A percentile compares a stretch with the other conserved stretches of the same genome.
phyloP scores from a whole-genome alignment of 2,113 vertebrate genomes.

The Puffinus mauretanicus region DNA sequence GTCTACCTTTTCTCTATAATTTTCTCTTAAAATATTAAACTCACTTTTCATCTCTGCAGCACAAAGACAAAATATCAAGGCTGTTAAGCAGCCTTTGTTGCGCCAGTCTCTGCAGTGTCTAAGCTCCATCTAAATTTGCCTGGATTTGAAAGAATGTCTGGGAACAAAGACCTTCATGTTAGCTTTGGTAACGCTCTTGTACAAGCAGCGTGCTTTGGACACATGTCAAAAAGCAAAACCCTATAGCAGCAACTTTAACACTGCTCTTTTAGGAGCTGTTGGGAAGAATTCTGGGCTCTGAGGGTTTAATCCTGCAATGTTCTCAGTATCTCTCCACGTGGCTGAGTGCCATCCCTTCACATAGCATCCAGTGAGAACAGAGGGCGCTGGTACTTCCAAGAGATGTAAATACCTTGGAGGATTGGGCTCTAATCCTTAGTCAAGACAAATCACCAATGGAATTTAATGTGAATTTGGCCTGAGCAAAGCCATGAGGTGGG shows the following conservation, averaged over 20 bases:
- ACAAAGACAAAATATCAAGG: neutral
- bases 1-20: neutral
- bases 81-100: neutral
- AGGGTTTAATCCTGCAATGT: neutral
- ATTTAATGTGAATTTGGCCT: conserved; percentile 5
- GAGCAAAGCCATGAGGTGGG: neutral
- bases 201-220: neutral
- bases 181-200: neutral
- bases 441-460: conserved; percentile 17
- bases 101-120: neutral
- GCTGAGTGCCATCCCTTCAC: conserved; percentile 4
- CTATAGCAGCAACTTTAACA: neutral
- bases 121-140: neutral
- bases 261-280: neutral
- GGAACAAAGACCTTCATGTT: conserved; percentile 10
- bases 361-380: neutral
- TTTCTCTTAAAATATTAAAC: conserved; percentile 10
- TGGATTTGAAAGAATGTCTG: conserved; percentile 16
- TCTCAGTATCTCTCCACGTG: neutral
- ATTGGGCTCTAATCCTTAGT: conserved; percentile 25
- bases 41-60: neutral
- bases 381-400: neutral
- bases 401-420: conserved; percentile 4
- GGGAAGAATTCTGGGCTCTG: neutral
- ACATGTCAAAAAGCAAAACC: neutral